Evolutionary conservation across 1,140 invertebrate species (phyloP), one percentile per base, ranked within the genome.

Genomic region (Drosophila kurseongensis): DNA sequence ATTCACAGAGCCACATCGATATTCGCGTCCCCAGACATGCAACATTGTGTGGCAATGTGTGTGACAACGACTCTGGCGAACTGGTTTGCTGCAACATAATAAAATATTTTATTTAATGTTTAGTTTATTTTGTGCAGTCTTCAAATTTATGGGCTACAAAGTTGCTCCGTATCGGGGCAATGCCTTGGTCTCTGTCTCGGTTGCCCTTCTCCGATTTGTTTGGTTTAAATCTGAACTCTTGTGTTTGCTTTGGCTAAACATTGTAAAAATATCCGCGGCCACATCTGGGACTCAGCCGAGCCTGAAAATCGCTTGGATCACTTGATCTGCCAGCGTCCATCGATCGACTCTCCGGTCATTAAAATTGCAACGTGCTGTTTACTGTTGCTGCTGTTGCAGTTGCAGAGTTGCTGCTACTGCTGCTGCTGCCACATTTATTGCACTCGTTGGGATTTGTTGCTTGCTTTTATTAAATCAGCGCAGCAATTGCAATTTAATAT

Each of bases 31-130:
- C 45, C 65, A 68, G 65, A 56, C 75, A 50, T 61, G 83, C 82
- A 86, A 88, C 83, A 88, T 82, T 86, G 83, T 88, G 78, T 82
- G 75, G 59, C 78, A 81, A 60, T 73, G 56, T 82, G 75, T 71
- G 59, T 60, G 72, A 69, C 47, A 73, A 51, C 59, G 56, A 63
- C 59, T 52, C 40, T 45, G 72, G n/a, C 57, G 74, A 89, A 89
- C 84, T 89, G 84, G 84, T 89, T 75, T 75, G 52, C 73, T 71
- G 72, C 83, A 85, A 75, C 80, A 84, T 79, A 91, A 91, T 91
- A 91, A 91, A 91, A 91, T 91, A 91, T 91, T 91, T 91, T 88
- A 91, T 91, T 91, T 91, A 91, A 88, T 91, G 89, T 91, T 84
- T 85, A 84, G 85, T 90, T 85, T 90, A 78, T 85, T 78, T 90